Base-by-base conservation (phyloP, 2,888 invertebrate species). In the Morpho achilles region DNA sequence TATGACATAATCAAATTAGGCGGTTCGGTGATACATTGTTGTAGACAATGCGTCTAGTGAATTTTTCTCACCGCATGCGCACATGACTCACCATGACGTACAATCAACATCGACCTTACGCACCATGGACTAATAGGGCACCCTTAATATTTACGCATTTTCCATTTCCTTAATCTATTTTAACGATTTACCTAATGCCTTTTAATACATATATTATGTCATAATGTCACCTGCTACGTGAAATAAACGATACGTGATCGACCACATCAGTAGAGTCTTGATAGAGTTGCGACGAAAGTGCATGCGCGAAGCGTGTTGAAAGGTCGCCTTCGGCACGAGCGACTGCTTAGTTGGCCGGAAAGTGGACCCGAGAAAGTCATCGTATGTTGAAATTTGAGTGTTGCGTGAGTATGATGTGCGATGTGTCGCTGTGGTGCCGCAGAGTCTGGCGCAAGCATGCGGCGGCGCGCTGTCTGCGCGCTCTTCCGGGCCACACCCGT, bases 381-480 rank as follows among this genome's bases (percentile, higher is more conserved):
- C 82, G 50, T 84, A 86, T 89, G 86, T 87, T 80, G 84, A 87
- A 86, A 86, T 87, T 80, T 80, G 77, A 76, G 83, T 79, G 81
- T 86, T 86, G 84, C 85, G 87, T 86, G 83, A 73, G 78, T 73
- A 74, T 74, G 67, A 72, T 76, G 76, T 84, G 81, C 80, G 76
- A 80, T 80, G 82, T 87, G 86, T 84, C 87, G 86, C 73, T 84
- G 77, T 77, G 88, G 89, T 88, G 89, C 87, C 88, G 76, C 70
- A 67, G 82, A 82, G 90, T 89, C 89, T 89, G 86, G 84, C 80
- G 76, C 73, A 76, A 74, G 67, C 80, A 75, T 70, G 71, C 82
- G 89, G 88, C 89, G 89, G 87, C 89, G 87, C 88, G 90, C 89
- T 84, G 89, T 88, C 89, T 88, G 86, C 82, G 76, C 80, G 77